phyloP scores from a whole-genome alignment of 1,140 invertebrate genomes.

The Hirudo medicinalis region DNA sequence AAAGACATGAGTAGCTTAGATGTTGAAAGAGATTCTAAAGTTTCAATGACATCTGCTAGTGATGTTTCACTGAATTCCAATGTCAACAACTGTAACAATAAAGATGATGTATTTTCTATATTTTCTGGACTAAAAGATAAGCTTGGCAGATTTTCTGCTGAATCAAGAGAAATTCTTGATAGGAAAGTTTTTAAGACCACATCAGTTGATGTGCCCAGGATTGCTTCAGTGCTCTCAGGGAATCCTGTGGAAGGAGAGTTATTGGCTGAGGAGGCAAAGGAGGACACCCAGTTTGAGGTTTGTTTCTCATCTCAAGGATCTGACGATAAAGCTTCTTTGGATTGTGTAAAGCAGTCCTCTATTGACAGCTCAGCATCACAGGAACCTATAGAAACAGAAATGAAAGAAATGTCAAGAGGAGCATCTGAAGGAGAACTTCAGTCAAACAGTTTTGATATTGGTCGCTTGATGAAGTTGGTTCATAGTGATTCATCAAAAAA shows the following conservation, averaged over 20 bases:
- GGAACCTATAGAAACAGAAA: slow-evolving; percentile 5
- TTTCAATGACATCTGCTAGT: no score
- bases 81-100: neutral
- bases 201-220: neutral
- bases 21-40: no score
- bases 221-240: neutral
- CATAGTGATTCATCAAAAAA: neutral
- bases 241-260: neutral
- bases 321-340: no score
- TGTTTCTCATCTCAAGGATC: no score
- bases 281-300: no score
- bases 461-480: slow-evolving; percentile 5
- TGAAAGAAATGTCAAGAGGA: neutral
- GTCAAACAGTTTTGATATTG: slow-evolving; percentile 7
- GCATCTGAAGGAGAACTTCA: neutral
- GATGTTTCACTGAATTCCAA: no score
- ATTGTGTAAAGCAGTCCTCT: neutral
- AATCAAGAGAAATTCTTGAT: slow-evolving; percentile 6
- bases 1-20: no score
- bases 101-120: slow-evolving; percentile 6
- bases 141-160: neutral
- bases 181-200: neutral
- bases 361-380: neutral
- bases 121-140: slow-evolving; percentile 7
- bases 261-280: no score